phyloP scores from a whole-genome alignment of 2,888 invertebrate genomes.

The Cheilosia pagana region DNA sequence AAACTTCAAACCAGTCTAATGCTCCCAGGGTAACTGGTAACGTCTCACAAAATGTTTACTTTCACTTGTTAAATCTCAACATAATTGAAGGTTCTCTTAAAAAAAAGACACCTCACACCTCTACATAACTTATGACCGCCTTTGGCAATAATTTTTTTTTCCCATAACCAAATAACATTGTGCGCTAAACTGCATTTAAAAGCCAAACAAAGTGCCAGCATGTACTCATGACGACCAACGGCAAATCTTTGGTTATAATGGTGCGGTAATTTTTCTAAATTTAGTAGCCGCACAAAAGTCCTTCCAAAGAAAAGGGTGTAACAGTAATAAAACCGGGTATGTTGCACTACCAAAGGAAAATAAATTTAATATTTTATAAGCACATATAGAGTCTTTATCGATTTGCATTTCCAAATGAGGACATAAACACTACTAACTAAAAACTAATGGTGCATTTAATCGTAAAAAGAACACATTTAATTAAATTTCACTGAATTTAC shows the following conservation, averaged over 20 bases:
- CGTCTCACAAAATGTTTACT: too few species aligned
- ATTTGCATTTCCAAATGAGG: slow-evolving; percentile 35
- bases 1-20: too few species aligned
- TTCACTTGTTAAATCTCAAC: too few species aligned
- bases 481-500: slow-evolving; percentile 15
- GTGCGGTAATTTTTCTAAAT: slow-evolving; percentile 46
- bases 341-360: slow-evolving; percentile 7
- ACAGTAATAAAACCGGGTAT: slow-evolving; percentile 7
- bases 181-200: too few species aligned
- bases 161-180: too few species aligned
- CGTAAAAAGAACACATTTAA: background rate
- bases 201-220: too few species aligned
- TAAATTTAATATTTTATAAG: slow-evolving; percentile 16
- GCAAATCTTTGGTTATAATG: background rate
- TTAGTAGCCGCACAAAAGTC: background rate
- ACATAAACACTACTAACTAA: slow-evolving; percentile 29
- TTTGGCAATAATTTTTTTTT: too few species aligned
- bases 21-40: too few species aligned
- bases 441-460: slow-evolving; percentile 13
- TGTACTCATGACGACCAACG: too few species aligned
- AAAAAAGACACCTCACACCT: too few species aligned
- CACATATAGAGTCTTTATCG: slow-evolving; percentile 36
- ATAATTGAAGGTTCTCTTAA: too few species aligned
- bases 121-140: too few species aligned
- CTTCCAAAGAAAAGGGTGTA: background rate